Evolutionary conservation across 2,113 vertebrate species (phyloP).

Genomic region (Ophiodon elongatus): DNA sequence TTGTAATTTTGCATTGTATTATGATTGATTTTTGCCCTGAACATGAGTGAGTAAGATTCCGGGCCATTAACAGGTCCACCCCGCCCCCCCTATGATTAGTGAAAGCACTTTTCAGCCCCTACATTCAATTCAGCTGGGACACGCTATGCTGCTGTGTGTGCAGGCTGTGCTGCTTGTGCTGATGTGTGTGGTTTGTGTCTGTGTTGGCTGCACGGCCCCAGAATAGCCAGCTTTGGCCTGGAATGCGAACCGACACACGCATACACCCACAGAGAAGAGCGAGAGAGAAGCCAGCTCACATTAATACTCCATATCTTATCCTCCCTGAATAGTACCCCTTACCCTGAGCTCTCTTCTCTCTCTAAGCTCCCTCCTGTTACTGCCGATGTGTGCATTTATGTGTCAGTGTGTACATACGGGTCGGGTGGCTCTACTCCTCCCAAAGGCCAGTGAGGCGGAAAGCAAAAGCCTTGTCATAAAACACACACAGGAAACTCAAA

Average conservation of each 20-base stretch:
- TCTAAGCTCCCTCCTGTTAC: conserved; percentile 32
- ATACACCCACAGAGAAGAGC: conserved; percentile 8
- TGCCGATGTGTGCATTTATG: conserved; percentile 44
- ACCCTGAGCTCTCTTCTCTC: conserved; percentile 43
- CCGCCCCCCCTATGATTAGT: conserved; percentile 33
- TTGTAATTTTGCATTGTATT: conserved; percentile 55
- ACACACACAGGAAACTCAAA: conserved; percentile 46
- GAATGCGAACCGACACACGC: conserved; percentile 71
- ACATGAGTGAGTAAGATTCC: conserved; percentile 51
- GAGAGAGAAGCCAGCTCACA: conserved; percentile 50
- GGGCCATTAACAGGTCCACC: conserved; percentile 55
- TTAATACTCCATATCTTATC: conserved; percentile 68
- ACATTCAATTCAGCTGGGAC: conserved; percentile 50
- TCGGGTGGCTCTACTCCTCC: conserved; percentile 36
- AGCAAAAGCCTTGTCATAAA: conserved; percentile 63
- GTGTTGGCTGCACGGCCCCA: conserved; percentile 52
- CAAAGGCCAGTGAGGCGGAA: conserved; percentile 49
- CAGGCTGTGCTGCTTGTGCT: conserved; percentile 61
- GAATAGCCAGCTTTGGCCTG: conserved; percentile 76
- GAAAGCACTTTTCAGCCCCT: conserved; percentile 57
- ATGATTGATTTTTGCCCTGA: conserved; percentile 66
- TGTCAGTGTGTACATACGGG: conserved; percentile 15
- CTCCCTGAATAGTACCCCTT: conserved; percentile 52
- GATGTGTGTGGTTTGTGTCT: conserved; percentile 75
- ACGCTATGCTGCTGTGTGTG: conserved; percentile 48